Percentiles rank a stretch among this genome's conserved stretches.
Conservation (phyloP, 2,797 vertebrate species). For the Malurus leucopterus region DNA sequence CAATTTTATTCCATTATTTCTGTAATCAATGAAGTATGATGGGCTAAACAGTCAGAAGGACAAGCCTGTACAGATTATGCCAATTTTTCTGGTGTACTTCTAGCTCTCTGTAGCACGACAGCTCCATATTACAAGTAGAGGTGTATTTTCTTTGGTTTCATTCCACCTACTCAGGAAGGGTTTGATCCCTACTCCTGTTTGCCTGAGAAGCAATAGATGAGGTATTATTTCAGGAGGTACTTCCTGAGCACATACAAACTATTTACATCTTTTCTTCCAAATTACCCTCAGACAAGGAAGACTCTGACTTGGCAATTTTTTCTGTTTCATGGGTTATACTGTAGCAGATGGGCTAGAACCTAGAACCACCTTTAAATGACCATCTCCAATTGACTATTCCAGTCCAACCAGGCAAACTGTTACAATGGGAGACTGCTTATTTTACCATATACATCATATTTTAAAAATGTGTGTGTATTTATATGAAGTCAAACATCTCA, state of each 20-base stretch:
- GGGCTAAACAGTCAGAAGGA: background rate
- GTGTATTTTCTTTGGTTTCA: background rate
- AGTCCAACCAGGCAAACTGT: background rate
- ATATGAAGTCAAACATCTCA: background rate
- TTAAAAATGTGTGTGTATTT: background rate
- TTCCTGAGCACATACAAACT: background rate
- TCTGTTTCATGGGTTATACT: background rate
- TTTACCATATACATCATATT: background rate
- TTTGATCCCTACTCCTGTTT: background rate
- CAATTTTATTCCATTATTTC: background rate
- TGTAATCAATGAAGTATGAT: background rate
- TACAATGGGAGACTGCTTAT: background rate
- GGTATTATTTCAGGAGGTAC: background rate
- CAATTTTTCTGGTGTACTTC: background rate
- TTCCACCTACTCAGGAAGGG: background rate
- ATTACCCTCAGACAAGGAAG: background rate
- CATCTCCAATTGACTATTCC: background rate
- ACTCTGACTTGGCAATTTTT: background rate
- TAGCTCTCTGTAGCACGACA: background rate
- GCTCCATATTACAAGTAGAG: background rate
- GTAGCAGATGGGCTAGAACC: background rate
- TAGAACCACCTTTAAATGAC: background rate
- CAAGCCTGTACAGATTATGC: background rate
- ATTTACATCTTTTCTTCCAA: background rate
- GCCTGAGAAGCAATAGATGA: background rate